phyloP scores from a whole-genome alignment of 1,140 invertebrate genomes.

The Sitobion miscanthi region DNA sequence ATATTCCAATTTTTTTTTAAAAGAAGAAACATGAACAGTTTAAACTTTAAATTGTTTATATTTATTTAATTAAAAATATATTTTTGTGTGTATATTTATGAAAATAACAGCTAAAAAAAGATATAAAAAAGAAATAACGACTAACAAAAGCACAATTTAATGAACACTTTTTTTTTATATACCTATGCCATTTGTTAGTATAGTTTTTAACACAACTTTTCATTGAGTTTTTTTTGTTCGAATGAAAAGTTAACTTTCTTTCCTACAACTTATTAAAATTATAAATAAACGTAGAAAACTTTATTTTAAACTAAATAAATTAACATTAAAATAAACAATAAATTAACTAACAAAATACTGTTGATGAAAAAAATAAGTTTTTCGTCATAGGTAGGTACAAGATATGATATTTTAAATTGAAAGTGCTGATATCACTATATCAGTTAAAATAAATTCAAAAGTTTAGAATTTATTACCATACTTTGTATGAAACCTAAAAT shows the following conservation, averaged over 20 bases:
- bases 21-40: no score
- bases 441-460: neutral
- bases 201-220: constrained; percentile 21
- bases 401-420: neutral
- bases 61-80: constrained; percentile 22
- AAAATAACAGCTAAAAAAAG: neutral
- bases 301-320: neutral
- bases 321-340: neutral
- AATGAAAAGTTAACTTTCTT: neutral
- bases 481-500: neutral
- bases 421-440: neutral
- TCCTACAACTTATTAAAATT: neutral
- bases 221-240: neutral
- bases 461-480: no score
- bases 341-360: neutral
- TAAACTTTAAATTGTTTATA: neutral
- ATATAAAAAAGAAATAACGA: neutral
- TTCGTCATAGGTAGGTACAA: neutral
- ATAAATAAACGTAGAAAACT: neutral
- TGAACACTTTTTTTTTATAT: neutral
- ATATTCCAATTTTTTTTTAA: no score
- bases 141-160: neutral
- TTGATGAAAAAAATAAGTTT: neutral
- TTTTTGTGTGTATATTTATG: neutral
- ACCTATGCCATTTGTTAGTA: neutral